These are phyloP conservation scores for Crematogaster levior DNA, from an alignment of 2,888 invertebrate species.

Conservation along the genomic window DNA sequence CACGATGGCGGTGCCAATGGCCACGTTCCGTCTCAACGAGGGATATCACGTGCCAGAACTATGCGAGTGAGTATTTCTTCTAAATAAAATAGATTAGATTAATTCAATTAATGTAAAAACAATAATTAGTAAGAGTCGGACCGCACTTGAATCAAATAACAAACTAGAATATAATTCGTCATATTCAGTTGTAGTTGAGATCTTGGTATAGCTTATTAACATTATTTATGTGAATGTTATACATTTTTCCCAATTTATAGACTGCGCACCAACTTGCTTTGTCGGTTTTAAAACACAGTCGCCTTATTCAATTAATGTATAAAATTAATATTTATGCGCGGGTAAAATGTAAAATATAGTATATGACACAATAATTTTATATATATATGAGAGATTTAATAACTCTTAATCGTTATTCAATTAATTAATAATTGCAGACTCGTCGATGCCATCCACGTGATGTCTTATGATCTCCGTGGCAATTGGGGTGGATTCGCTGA, in stretches of 20 bases:
- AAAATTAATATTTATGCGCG: neutral
- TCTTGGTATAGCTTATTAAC: no score
- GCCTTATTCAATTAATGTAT: neutral
- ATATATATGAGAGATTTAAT: neutral
- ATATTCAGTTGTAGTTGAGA: no score
- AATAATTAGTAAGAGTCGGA: no score
- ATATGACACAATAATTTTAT: neutral
- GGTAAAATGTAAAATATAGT: neutral
- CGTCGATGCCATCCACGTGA: constrained; percentile 92
- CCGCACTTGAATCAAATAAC: no score
- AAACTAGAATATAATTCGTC: no score
- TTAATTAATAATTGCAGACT: constrained; percentile 29
- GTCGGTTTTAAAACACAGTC: no score
- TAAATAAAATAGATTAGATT: neutral
- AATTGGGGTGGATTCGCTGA: constrained; percentile 97
- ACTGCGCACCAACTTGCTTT: no score
- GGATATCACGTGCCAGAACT: constrained; percentile 96
- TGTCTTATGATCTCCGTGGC: constrained; percentile 94
- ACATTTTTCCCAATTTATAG: no score
- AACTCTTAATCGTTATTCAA: neutral
- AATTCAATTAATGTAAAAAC: neutral
- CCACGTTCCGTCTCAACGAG: constrained; percentile 94
- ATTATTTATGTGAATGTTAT: no score
- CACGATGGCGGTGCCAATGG: constrained; percentile 95
- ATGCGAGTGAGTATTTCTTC: constrained; percentile 89